Evolutionary conservation across 2,888 invertebrate genomes (phyloP).

Genomic region (Pseudoips prasinana): DNA sequence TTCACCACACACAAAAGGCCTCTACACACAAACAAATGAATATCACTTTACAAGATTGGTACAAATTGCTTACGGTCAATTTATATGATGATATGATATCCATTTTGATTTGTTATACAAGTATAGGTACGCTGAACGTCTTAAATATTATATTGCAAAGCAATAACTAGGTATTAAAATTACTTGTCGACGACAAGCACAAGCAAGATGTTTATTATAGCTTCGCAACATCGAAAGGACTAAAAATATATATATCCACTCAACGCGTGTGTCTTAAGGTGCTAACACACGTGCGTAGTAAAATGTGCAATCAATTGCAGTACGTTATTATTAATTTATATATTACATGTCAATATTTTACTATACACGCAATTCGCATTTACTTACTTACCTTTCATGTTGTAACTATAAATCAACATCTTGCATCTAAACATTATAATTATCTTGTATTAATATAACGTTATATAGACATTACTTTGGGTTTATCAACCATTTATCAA

Average conservation of each 20-base stretch:
- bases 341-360: no score
- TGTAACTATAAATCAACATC: constrained; percentile 11
- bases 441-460: constrained; percentile 27
- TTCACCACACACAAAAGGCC: no score
- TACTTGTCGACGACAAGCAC: constrained; percentile 18
- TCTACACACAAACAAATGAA: no score
- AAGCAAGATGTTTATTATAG: constrained; percentile 11
- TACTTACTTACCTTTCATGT: background rate
- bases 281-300: no score
- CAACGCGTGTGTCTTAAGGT: no score
- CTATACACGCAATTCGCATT: no score
- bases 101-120: constrained; percentile 24
- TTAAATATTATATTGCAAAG: constrained; percentile 28
- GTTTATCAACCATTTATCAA: constrained; percentile 37
- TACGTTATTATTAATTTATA: no score
- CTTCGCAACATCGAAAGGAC: constrained; percentile 2
- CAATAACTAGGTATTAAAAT: constrained; percentile 25
- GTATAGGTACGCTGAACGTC: constrained; percentile 29
- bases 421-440: constrained; percentile 24
- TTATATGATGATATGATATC: constrained; percentile 32
- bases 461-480: constrained; percentile 29
- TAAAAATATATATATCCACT: no score
- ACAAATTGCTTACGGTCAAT: constrained; percentile 27
- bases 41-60: constrained; percentile 10
- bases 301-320: no score